Evolutionary conservation across 2,797 vertebrate genomes (phyloP).

Genomic region (Salmo trutta): DNA sequence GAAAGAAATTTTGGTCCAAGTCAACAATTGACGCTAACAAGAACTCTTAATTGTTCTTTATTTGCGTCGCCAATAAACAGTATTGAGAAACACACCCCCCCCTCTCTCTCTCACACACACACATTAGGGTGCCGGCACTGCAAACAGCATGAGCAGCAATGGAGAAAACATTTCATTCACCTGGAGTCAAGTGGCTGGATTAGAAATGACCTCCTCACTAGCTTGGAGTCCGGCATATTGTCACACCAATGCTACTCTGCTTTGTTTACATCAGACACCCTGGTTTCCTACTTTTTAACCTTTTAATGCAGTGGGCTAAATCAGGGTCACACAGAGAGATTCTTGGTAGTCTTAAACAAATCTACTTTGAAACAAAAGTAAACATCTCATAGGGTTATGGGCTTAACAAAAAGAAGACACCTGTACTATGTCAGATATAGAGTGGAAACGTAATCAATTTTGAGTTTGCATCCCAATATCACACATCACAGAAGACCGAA

Average conservation of each 20-base stretch:
- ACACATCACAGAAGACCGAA: too few relatives aligned
- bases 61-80: conserved; percentile 55
- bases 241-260: conserved; percentile 23
- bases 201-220: conserved; percentile 31
- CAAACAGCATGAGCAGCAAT: background rate
- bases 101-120: background rate
- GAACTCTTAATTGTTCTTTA: conserved; percentile 52
- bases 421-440: too few relatives aligned
- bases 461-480: too few relatives aligned
- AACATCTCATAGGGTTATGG: too few relatives aligned
- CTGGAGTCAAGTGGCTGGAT: conserved; percentile 26
- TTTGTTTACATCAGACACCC: conserved; percentile 52
- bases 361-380: too few relatives aligned
- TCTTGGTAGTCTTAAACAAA: too few relatives aligned
- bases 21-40: conserved; percentile 10
- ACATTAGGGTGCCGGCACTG: background rate
- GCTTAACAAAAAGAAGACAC: too few relatives aligned
- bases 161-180: conserved; percentile 17
- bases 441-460: too few relatives aligned
- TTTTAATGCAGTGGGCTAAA: background rate
- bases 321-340: too few relatives aligned
- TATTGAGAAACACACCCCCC: background rate
- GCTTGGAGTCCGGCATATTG: conserved; percentile 34
- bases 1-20: background rate
- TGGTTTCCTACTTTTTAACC: conserved; percentile 54